Conservation (phyloP, 2,888 invertebrate species). For the Metacarcinus magister region DNA sequence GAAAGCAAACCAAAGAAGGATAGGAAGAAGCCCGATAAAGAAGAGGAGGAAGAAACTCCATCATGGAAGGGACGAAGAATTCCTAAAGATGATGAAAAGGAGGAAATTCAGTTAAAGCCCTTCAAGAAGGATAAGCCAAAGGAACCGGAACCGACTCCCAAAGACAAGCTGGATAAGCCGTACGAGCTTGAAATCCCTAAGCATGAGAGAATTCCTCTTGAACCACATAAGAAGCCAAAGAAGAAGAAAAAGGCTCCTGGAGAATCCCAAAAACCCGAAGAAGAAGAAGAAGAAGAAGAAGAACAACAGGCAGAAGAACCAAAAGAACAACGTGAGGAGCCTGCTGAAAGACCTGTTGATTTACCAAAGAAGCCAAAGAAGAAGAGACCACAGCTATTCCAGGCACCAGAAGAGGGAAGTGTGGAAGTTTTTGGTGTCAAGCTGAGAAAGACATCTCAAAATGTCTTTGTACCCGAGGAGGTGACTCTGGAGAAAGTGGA, state of each 20-base stretch:
- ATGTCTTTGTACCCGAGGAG: constrained; percentile 69
- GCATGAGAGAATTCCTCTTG: constrained; percentile 67
- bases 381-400: constrained; percentile 49
- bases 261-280: background rate
- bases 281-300: constrained; percentile 17
- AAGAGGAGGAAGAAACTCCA: constrained; percentile 71
- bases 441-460: constrained; percentile 73
- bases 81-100: constrained; percentile 76
- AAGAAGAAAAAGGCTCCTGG: constrained; percentile 44
- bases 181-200: constrained; percentile 74
- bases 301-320: background rate
- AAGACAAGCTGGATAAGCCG: constrained; percentile 68
- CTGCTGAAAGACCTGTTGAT: constrained; percentile 39
- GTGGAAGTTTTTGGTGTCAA: constrained; percentile 64
- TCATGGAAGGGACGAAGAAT: constrained; percentile 71
- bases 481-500: constrained; percentile 68
- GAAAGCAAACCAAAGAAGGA: constrained; percentile 65
- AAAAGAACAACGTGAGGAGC: background rate
- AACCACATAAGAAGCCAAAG: constrained; percentile 71
- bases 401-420: constrained; percentile 59
- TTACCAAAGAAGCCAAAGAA: constrained; percentile 27
- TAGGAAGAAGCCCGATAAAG: constrained; percentile 71
- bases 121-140: constrained; percentile 76
- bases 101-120: constrained; percentile 71
- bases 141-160: constrained; percentile 70